A percentile compares a stretch with the other conserved stretches of the same genome.
Conservation (phyloP, 2,113 vertebrate species). For the Brachionichthys hirsutus region DNA sequence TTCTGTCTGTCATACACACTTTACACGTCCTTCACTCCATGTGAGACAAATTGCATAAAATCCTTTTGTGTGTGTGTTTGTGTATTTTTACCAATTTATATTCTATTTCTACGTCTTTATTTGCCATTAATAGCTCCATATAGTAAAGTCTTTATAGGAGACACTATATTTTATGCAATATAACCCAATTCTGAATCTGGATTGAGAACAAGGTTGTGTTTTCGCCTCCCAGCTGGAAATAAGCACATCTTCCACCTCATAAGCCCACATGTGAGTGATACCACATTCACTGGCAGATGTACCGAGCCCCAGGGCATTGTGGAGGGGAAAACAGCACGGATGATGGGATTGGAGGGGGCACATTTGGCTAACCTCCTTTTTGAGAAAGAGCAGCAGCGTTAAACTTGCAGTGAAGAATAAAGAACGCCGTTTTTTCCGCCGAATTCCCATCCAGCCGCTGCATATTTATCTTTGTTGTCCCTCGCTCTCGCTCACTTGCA, state of each 20-base stretch:
- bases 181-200: slow-evolving; percentile 12
- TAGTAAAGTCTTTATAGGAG: too few species aligned
- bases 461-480: background rate
- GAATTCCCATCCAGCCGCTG: background rate
- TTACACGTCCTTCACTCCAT: too few species aligned
- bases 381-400: slow-evolving; percentile 17
- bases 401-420: slow-evolving; percentile 13
- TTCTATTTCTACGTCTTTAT: background rate
- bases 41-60: too few species aligned
- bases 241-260: slow-evolving; percentile 42
- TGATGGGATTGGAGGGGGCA: slow-evolving; percentile 63
- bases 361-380: slow-evolving; percentile 67
- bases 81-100: background rate
- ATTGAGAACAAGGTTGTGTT: slow-evolving; percentile 14
- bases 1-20: background rate
- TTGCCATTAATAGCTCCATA: background rate
- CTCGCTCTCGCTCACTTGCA: background rate
- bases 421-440: slow-evolving; percentile 1
- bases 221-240: slow-evolving; percentile 48
- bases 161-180: background rate
- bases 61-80: background rate
- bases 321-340: slow-evolving; percentile 55
- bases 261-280: slow-evolving; percentile 58
- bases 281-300: slow-evolving; percentile 71
- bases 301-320: slow-evolving; percentile 66